Evolutionary conservation across 2,888 invertebrate genomes (phyloP).

Genomic region (Drosophila koepferae): DNA sequence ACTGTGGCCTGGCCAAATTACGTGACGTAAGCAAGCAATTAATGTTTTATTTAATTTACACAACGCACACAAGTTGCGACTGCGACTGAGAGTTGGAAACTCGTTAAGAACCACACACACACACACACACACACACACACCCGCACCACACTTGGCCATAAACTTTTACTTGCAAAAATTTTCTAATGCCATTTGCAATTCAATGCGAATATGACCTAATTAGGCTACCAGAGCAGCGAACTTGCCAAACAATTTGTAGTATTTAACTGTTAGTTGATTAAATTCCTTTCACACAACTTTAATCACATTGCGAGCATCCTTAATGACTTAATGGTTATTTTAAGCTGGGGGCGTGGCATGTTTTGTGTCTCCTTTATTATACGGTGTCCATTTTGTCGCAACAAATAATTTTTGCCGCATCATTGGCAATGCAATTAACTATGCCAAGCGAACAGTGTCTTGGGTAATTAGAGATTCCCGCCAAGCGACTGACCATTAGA

Average conservation of each 20-base stretch:
- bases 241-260: constrained; percentile 22
- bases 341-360: not conserved
- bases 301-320: constrained; percentile 66
- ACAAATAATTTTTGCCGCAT: constrained; percentile 72
- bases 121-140: constrained; percentile 18
- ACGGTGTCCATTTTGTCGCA: constrained; percentile 12
- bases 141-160: constrained; percentile 25
- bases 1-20: constrained; percentile 23
- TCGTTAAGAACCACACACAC: constrained; percentile 53
- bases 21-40: constrained; percentile 63
- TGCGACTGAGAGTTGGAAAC: constrained; percentile 32
- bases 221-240: constrained; percentile 25
- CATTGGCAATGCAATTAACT: constrained; percentile 77
- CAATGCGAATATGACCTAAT: constrained; percentile 65
- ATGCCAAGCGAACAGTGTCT: constrained; percentile 27
- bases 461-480: constrained; percentile 59
- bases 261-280: constrained; percentile 40
- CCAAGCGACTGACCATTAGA: constrained; percentile 15
- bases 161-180: constrained; percentile 48
- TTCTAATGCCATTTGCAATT: constrained; percentile 72
- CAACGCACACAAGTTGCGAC: constrained; percentile 29
- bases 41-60: constrained; percentile 71
- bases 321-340: constrained; percentile 71
- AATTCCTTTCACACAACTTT: constrained; percentile 51
- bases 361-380: not conserved